A percentile compares a stretch with the other conserved stretches of the same genome.
Conservation (phyloP, 2,888 invertebrate genomes). For the Bombylius discolor region DNA sequence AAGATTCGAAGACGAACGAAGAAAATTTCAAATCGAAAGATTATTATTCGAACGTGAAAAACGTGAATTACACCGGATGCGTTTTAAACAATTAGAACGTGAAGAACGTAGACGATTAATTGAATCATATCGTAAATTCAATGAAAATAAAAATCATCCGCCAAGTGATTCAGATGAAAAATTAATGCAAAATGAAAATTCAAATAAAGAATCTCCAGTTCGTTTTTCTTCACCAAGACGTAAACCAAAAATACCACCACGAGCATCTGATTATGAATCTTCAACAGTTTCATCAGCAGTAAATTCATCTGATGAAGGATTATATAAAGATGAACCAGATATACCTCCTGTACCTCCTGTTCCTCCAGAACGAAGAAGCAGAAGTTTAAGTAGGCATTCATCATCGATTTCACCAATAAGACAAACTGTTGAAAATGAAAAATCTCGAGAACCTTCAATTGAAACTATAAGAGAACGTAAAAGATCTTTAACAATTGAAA, state of each 20-base stretch:
- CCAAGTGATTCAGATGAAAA: constrained; percentile 28
- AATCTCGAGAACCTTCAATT: neutral
- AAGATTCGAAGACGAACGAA: constrained; percentile 33
- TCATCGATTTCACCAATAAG: neutral
- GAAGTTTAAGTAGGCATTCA: neutral
- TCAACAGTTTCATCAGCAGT: constrained; percentile 33
- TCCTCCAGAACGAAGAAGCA: neutral
- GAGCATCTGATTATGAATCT: constrained; percentile 26
- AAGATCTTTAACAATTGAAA: neutral
- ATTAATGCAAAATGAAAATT: neutral
- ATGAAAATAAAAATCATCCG: constrained; percentile 25
- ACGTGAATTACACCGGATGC: constrained; percentile 37
- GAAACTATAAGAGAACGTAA: constrained; percentile 14
- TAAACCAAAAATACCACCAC: neutral
- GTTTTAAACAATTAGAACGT: constrained; percentile 29
- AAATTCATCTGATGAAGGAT: neutral
- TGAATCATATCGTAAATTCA: constrained; percentile 29
- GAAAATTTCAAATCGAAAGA: constrained; percentile 36
- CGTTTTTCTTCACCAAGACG: neutral
- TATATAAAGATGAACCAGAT: neutral
- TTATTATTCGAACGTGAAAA: constrained; percentile 39
- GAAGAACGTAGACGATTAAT: constrained; percentile 30
- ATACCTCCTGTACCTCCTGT: no score
- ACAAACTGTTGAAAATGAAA: neutral
- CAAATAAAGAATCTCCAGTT: neutral